phyloP scores from a whole-genome alignment of 2,797 vertebrate species.

The Petrocephalus schoutedeni region DNA sequence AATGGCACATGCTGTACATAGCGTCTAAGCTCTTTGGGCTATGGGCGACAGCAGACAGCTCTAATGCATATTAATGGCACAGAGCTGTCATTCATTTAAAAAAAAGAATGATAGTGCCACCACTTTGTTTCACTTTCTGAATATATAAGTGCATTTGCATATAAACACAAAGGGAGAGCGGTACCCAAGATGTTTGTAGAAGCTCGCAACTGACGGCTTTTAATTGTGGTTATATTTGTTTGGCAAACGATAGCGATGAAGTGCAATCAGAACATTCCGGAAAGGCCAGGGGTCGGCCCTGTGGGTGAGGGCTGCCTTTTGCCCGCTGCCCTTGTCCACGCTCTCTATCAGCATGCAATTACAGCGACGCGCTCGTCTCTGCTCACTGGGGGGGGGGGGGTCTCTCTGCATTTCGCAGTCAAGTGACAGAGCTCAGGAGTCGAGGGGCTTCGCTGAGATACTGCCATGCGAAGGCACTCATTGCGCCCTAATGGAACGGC shows the following conservation, averaged over 20 bases:
- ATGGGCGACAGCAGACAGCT: neutral
- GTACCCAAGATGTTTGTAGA: neutral
- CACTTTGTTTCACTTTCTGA: neutral
- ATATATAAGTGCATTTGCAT: neutral
- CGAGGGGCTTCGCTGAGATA: slow-evolving; percentile 23
- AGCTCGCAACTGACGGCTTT: neutral
- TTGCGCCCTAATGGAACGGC: neutral
- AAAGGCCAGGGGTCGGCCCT: neutral
- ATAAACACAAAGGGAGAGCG: neutral
- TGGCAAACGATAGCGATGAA: neutral
- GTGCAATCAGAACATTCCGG: neutral
- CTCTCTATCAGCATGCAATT: neutral
- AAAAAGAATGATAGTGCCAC: neutral
- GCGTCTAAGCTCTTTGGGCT: neutral
- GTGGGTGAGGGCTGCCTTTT: neutral
- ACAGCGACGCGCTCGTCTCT: neutral
- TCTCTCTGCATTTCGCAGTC: neutral
- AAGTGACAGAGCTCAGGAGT: slow-evolving; percentile 4
- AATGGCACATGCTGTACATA: neutral
- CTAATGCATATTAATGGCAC: slow-evolving; percentile 6
- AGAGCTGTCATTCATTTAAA: neutral
- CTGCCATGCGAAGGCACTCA: slow-evolving; percentile 18
- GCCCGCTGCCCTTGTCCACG: neutral
- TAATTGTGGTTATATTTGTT: neutral
- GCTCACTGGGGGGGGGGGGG: neutral